Percentiles rank a stretch among this genome's conserved stretches.
Evolutionary conservation across 2,888 invertebrate species (phyloP).

Genomic region (Brenthis hecate): DNA sequence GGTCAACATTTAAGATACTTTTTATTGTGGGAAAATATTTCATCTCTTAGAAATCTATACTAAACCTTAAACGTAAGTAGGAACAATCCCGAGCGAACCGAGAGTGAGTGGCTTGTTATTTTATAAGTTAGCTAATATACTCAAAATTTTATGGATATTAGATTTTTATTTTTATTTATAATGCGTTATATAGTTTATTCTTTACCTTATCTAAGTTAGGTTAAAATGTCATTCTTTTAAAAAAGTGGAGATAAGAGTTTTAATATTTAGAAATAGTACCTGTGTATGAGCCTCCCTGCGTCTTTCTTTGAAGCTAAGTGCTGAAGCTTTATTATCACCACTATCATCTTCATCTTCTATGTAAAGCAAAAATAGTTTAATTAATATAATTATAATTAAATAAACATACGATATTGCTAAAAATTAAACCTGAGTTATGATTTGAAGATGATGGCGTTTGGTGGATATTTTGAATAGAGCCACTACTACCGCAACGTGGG

Average conservation of each 20-base stretch:
- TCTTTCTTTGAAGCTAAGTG: constrained; percentile 95
- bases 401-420: constrained; percentile 1
- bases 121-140: too few species aligned
- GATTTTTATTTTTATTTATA: too few species aligned
- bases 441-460: constrained; percentile 91
- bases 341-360: constrained; percentile 85
- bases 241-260: background rate
- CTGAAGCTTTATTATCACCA: constrained; percentile 81
- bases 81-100: too few species aligned
- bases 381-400: constrained; percentile 18
- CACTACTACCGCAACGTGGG: constrained; percentile 89
- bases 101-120: too few species aligned
- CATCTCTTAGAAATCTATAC: too few species aligned
- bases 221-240: constrained; percentile 1
- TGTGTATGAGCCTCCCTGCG: constrained; percentile 96
- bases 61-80: too few species aligned
- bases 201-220: background rate
- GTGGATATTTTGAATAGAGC: constrained; percentile 88
- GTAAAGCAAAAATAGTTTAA: constrained; percentile 38
- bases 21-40: too few species aligned
- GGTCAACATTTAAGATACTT: too few species aligned
- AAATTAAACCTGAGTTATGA: constrained; percentile 87
- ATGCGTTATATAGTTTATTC: too few species aligned
- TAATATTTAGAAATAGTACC: constrained; percentile 49
- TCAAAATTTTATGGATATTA: too few species aligned